Evolutionary conservation across 2,113 vertebrate genomes (phyloP).

Genomic region (Axis porcinus): DNA sequence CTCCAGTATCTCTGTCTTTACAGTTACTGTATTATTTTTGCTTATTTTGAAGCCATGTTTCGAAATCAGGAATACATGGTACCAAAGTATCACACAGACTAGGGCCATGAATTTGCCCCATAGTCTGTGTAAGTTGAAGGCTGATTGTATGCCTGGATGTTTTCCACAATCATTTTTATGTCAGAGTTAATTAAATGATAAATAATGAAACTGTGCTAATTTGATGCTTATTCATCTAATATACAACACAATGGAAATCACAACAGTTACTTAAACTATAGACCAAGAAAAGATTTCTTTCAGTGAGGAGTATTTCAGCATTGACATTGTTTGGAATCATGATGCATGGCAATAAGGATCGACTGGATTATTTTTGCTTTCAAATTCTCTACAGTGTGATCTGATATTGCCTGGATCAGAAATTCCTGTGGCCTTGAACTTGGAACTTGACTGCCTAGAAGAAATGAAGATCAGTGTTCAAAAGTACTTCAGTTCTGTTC

Average conservation of each 20-base stretch:
- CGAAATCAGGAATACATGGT: not conserved
- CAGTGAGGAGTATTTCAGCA: not conserved
- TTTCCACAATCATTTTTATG: not conserved
- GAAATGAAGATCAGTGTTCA: not conserved
- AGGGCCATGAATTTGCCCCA: not conserved
- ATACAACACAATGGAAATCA: not conserved
- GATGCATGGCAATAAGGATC: not conserved
- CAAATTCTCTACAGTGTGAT: not conserved
- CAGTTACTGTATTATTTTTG: not conserved
- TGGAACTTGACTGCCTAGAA: not conserved
- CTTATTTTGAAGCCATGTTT: not conserved
- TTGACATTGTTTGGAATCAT: not conserved
- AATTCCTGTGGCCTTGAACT: not conserved
- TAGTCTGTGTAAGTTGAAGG: not conserved
- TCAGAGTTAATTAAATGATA: not conserved
- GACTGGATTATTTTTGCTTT: not conserved
- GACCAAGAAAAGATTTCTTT: not conserved
- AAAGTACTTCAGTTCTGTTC: not conserved
- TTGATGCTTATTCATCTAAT: not conserved
- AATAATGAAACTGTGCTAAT: not conserved
- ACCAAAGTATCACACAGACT: not conserved
- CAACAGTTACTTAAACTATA: not conserved
- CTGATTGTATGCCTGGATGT: not conserved
- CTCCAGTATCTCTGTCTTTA: not conserved
- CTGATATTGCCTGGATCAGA: not conserved